These are phyloP conservation scores for Drymodes brunneopygia DNA, from an alignment of 2,113 vertebrate species.

Conservation along the genomic window DNA sequence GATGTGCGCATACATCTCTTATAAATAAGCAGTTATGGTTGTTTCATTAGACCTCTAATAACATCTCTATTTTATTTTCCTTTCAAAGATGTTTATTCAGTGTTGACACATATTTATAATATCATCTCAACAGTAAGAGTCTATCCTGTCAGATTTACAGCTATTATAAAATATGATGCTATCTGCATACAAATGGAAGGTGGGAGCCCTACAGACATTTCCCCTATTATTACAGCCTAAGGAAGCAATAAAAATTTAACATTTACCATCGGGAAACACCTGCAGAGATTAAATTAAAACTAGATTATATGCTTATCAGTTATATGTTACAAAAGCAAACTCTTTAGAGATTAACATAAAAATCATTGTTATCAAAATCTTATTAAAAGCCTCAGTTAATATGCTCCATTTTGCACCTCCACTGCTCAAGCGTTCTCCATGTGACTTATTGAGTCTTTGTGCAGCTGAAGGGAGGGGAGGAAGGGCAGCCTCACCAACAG, in stretches of 20 bases:
- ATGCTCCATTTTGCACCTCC: neutral
- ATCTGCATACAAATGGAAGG: constrained; percentile 32
- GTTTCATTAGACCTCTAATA: constrained; percentile 46
- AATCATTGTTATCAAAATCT: constrained; percentile 45
- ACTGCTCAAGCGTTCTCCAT: neutral
- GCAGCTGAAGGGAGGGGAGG: neutral
- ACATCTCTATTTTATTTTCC: constrained; percentile 45
- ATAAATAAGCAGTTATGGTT: constrained; percentile 6
- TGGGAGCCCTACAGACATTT: constrained; percentile 5
- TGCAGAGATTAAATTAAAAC: constrained; percentile 65
- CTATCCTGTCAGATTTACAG: constrained; percentile 36
- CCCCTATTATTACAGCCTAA: constrained; percentile 30
- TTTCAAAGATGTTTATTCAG: constrained; percentile 33
- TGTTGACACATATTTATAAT: constrained; percentile 19
- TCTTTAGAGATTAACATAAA: constrained; percentile 48
- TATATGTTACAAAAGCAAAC: constrained; percentile 50
- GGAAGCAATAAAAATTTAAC: constrained; percentile 56
- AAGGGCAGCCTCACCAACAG: neutral
- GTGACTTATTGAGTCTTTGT: neutral
- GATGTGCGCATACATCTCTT: neutral
- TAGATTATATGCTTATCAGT: constrained; percentile 59
- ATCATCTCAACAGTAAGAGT: constrained; percentile 18
- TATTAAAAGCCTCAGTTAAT: constrained; percentile 53
- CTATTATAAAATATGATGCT: constrained; percentile 30
- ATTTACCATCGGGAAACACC: constrained; percentile 58